Evolutionary conservation across 2,888 invertebrate species (phyloP).

Genomic region (Fissipunctia ypsillon): DNA sequence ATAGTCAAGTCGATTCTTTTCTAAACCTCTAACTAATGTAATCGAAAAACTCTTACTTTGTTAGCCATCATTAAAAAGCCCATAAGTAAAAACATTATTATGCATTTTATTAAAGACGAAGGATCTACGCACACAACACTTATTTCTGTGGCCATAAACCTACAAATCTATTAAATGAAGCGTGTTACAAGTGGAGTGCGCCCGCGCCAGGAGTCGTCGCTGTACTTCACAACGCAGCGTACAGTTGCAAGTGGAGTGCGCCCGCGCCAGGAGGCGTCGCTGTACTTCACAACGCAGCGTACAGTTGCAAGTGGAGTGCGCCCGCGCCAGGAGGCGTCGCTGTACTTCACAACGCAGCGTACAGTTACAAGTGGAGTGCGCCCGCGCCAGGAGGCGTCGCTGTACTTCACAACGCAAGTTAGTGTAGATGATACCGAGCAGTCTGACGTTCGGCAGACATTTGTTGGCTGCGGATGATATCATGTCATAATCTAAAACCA

Average conservation of each 20-base stretch:
- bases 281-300: neutral
- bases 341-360: neutral
- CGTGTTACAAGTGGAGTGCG: neutral
- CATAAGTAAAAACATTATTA: neutral
- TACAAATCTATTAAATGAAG: slow-evolving; percentile 29
- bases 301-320: neutral
- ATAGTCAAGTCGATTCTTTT: neutral
- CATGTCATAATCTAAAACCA: slow-evolving; percentile 36
- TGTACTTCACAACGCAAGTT: neutral
- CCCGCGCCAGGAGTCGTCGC: neutral
- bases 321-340: neutral
- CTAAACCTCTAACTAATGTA: neutral
- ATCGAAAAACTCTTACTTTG: neutral
- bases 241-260: neutral
- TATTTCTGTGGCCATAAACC: slow-evolving; percentile 23
- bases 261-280: neutral
- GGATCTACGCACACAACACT: neutral
- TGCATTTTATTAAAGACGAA: neutral
- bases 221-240: neutral
- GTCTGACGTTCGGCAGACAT: slow-evolving; percentile 20
- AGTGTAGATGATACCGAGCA: too few relatives aligned
- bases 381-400: neutral
- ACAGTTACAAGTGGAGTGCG: neutral
- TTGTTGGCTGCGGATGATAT: slow-evolving; percentile 38
- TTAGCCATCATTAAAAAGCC: neutral